phyloP scores from a whole-genome alignment of 2,888 invertebrate genomes.

The Hipparchia semele region DNA sequence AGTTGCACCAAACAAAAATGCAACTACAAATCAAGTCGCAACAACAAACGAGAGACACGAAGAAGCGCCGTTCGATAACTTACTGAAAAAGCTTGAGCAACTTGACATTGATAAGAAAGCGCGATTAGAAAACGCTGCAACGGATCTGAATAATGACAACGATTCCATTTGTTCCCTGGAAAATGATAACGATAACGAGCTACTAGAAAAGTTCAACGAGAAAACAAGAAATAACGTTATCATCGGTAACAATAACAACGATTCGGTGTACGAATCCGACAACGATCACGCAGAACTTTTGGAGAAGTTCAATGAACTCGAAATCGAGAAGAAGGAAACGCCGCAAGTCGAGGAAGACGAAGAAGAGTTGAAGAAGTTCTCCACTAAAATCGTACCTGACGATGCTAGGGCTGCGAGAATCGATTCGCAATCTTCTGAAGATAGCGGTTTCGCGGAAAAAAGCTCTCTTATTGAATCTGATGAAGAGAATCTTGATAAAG shows the following conservation, averaged over 20 bases:
- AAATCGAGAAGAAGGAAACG: conserved; percentile 40
- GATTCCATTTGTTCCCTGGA: neutral
- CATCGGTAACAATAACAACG: neutral
- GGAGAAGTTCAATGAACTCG: conserved; percentile 21
- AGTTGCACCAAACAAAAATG: conserved; percentile 36
- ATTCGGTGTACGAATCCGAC: neutral
- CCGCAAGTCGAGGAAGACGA: conserved; percentile 40
- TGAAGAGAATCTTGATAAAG: conserved; percentile 46
- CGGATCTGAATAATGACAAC: neutral
- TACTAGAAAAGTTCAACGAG: neutral
- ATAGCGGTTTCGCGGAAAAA: conserved; percentile 67
- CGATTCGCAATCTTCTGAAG: conserved; percentile 65
- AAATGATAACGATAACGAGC: neutral
- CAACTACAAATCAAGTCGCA: neutral
- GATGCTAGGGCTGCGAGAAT: conserved; percentile 53
- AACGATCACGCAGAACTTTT: neutral
- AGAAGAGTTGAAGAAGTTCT: conserved; percentile 60
- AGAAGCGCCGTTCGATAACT: neutral
- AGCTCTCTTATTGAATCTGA: conserved; percentile 34
- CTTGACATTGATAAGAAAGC: conserved; percentile 7
- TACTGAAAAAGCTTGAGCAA: neutral
- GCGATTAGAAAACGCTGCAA: neutral
- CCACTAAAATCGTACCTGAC: conserved; percentile 56
- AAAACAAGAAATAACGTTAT: neutral
- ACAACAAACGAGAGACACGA: neutral